Conservation (phyloP, 2,113 vertebrate species). For the Pyxicephalus adspersus region DNA sequence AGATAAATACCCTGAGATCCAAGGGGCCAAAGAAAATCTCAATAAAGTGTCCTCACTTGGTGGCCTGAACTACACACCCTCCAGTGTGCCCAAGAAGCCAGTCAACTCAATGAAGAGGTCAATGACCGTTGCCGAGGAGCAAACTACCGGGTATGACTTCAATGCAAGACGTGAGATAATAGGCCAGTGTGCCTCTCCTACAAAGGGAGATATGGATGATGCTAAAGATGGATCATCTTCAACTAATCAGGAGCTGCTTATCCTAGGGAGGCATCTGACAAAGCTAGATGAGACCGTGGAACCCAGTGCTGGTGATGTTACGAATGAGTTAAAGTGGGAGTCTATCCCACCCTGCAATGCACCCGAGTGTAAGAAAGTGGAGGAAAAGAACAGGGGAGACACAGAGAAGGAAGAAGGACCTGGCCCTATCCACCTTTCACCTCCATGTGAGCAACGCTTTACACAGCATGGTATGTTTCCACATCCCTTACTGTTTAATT, state of each 20-base stretch:
- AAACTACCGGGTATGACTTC: slow-evolving; percentile 56
- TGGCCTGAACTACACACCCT: slow-evolving; percentile 60
- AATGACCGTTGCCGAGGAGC: slow-evolving; percentile 84
- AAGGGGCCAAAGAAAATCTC: slow-evolving; percentile 64
- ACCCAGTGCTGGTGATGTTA: slow-evolving; percentile 57
- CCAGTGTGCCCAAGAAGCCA: slow-evolving; percentile 65
- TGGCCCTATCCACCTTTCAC: slow-evolving; percentile 59
- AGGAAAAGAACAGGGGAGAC: slow-evolving; percentile 54
- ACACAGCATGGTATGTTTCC: slow-evolving; percentile 73
- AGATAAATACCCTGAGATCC: slow-evolving; percentile 85
- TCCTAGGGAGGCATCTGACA: slow-evolving; percentile 60
- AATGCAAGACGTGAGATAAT: slow-evolving; percentile 7
- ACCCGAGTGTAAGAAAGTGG: slow-evolving; percentile 61
- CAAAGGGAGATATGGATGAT: slow-evolving; percentile 63
- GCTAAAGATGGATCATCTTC: slow-evolving; percentile 57
- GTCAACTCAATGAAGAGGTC: slow-evolving; percentile 80
- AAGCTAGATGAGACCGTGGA: slow-evolving; percentile 75
- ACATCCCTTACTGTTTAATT: too few species aligned
- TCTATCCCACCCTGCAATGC: slow-evolving; percentile 34
- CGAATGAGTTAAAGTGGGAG: slow-evolving; percentile 1
- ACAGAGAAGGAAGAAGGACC: slow-evolving; percentile 63
- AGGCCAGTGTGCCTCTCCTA: slow-evolving; percentile 47
- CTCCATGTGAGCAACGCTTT: slow-evolving; percentile 60
- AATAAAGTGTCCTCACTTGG: slow-evolving; percentile 64
- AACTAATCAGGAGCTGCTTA: slow-evolving; percentile 59